A percentile compares a stretch with the other conserved stretches of the same genome.
Conservation (phyloP, 2,888 invertebrate genomes). For the Galeruca laticollis region DNA sequence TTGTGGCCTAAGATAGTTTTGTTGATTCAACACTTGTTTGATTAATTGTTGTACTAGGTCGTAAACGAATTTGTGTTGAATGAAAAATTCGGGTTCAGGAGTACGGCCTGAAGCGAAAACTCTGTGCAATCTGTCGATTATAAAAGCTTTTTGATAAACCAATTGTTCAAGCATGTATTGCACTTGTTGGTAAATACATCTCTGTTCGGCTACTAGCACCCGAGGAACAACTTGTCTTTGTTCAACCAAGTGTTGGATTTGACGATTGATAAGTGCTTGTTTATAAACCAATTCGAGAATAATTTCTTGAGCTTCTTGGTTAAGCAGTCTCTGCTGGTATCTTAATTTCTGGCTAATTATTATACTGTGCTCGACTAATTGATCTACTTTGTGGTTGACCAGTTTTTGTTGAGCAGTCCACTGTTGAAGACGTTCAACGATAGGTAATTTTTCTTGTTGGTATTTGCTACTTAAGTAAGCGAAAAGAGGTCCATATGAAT, state of each 20-base stretch:
- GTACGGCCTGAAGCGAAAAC: background rate
- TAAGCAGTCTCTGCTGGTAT: background rate
- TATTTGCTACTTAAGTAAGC: background rate
- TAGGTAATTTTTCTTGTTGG: background rate
- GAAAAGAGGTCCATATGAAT: background rate
- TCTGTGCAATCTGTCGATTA: background rate
- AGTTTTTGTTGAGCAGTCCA: background rate
- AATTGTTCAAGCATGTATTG: background rate
- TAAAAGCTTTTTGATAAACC: background rate
- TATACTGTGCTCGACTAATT: background rate
- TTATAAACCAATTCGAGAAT: background rate
- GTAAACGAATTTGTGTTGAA: background rate
- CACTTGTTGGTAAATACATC: slow-evolving; percentile 4
- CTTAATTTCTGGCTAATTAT: background rate
- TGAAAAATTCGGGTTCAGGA: background rate
- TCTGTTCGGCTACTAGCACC: background rate
- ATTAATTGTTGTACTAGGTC: slow-evolving; percentile 7
- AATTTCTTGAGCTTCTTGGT: background rate
- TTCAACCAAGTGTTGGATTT: slow-evolving; percentile 6
- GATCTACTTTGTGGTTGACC: background rate
- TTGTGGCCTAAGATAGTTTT: slow-evolving; percentile 1
- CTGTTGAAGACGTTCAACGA: background rate
- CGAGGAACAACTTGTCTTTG: slow-evolving; percentile 17
- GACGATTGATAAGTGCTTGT: background rate
- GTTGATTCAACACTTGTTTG: slow-evolving; percentile 2